Evolutionary conservation across 2,888 invertebrate species (phyloP).

Genomic region (Cotesia congregata): DNA sequence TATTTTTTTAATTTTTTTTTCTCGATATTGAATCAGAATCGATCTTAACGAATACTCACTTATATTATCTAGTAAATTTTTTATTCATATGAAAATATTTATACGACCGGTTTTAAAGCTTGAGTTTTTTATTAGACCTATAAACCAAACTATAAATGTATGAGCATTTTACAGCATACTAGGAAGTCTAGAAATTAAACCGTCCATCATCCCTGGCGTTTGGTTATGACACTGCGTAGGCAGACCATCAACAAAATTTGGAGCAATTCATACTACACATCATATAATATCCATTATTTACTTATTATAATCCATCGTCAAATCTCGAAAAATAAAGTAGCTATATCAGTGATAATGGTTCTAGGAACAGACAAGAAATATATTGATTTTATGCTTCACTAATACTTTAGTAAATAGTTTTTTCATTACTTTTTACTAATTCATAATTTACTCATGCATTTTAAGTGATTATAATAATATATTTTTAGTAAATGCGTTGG

Average conservation of each 20-base stretch:
- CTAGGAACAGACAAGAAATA: too few relatives aligned
- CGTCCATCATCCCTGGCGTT: background rate
- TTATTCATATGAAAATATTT: too few relatives aligned
- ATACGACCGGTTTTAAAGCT: too few relatives aligned
- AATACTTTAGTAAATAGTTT: too few relatives aligned
- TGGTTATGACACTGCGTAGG: slow-evolving; percentile 4
- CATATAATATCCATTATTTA: background rate
- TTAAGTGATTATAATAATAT: background rate
- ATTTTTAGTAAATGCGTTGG: background rate
- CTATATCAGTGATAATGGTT: background rate
- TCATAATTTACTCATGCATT: background rate
- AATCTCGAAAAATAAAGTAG: background rate
- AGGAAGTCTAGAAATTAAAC: background rate
- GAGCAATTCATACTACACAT: background rate
- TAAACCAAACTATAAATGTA: background rate
- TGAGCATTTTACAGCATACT: background rate
- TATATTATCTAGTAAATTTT: too few relatives aligned
- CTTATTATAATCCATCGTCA: background rate
- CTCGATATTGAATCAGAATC: too few relatives aligned
- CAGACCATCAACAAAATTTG: background rate
- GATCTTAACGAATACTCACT: too few relatives aligned
- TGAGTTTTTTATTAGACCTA: too few relatives aligned
- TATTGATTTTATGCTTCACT: too few relatives aligned
- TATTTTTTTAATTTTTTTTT: background rate
- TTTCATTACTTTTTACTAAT: too few relatives aligned